Evolutionary conservation across 1,140 invertebrate species (phyloP), one percentile per base, ranked within the genome.

Genomic region (Drosophila truncata): DNA sequence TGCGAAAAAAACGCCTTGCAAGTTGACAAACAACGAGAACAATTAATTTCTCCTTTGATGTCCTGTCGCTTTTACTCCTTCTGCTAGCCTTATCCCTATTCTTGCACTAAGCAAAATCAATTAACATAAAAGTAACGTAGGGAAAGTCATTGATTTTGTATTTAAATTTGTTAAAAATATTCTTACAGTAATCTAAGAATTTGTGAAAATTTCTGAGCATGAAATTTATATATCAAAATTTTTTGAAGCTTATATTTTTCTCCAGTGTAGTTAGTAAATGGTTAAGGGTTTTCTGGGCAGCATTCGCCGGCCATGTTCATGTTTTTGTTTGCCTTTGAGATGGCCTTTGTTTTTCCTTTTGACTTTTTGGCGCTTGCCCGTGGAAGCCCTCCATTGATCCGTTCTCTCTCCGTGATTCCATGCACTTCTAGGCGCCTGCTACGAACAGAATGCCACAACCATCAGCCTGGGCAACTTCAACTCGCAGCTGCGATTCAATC

Each of bases 401-500:
- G 37, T 59, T 41, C 57, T 49, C 33, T 65, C 31, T 70, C 25
- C 31, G 1, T 54, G 50, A 63, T 78, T 41, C 14, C 85, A 49
- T 75, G 14, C 75, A 82, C 61, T 81, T 87, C 18, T 78, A 92
- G 91, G 91, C 67, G 83, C 91, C 62, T 92, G 91, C 39, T 82
- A 81, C 49, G 41, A 62, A 46, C 58, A 78, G 70, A 83, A 90
- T 31, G 69, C 64, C n/a, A 78, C 81, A 62, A 79, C 79, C 63
- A 90, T 67, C 39, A 93, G 93, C 29, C 80, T 93, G 60, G 94
- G 94, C n/a, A 92, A 81, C 63, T 88, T 81, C 44, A 94, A 94
- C 61, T 73, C 93, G 35, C 92, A 94, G 78, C 87, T 94, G 52
- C 87, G 92, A 59, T 94, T 94, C 93, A 91, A 93, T 73, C 88